phyloP scores from a whole-genome alignment of 2,888 invertebrate species.

The Volucella inflata region DNA sequence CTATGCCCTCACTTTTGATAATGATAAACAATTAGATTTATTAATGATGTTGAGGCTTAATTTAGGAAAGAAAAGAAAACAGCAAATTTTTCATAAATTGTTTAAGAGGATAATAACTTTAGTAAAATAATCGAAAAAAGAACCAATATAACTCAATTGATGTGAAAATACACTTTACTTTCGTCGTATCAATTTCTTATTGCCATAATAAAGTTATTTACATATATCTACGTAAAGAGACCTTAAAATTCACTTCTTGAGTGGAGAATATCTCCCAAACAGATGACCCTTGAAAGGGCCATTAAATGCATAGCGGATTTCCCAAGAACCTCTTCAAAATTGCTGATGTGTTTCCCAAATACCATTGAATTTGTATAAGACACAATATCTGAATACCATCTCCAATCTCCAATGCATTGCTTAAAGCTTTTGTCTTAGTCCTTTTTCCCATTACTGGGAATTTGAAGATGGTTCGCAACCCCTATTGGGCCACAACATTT shows the following conservation, averaged over 20 bases:
- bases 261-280: slow-evolving; percentile 65
- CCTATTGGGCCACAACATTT: slow-evolving; percentile 54
- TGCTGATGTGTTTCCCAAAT: slow-evolving; percentile 64
- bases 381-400: slow-evolving; percentile 62
- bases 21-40: no score
- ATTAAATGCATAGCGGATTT: slow-evolving; percentile 68
- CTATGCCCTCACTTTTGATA: no score
- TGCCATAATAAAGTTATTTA: slow-evolving; percentile 40
- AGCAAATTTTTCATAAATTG: no score
- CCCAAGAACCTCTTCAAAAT: slow-evolving; percentile 62
- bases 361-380: slow-evolving; percentile 62
- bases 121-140: slow-evolving; percentile 2
- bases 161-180: slow-evolving; percentile 23
- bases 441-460: slow-evolving; percentile 37
- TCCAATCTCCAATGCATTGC: slow-evolving; percentile 51
- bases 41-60: no score
- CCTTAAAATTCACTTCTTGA: slow-evolving; percentile 32
- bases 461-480: slow-evolving; percentile 59
- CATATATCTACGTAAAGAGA: slow-evolving; percentile 14
- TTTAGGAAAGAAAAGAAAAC: no score
- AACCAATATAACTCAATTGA: slow-evolving; percentile 34
- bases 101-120: no score
- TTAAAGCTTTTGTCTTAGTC: slow-evolving; percentile 61
- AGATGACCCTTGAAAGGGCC: slow-evolving; percentile 59
- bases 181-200: slow-evolving; percentile 29